phyloP scores from a whole-genome alignment of 2,888 invertebrate genomes.

The Petrolisthes cinctipes region DNA sequence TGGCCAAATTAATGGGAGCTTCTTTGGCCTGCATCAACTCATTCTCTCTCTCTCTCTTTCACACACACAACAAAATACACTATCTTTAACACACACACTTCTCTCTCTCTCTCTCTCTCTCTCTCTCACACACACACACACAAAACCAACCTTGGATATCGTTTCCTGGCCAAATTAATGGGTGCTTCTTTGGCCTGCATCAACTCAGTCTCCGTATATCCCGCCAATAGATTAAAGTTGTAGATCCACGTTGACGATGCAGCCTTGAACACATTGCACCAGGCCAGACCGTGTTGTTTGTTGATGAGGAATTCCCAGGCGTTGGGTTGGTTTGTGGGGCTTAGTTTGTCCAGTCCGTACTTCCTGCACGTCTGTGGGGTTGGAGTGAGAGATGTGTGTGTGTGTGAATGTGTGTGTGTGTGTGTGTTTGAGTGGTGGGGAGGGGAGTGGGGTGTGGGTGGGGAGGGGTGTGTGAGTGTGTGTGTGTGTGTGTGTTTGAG shows the following conservation, averaged over 20 bases:
- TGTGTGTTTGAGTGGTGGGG: no score
- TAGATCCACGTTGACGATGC: conserved; percentile 65
- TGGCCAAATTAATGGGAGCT: no score
- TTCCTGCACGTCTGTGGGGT: conserved; percentile 51
- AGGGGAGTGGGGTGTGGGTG: no score
- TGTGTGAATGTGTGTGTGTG: no score
- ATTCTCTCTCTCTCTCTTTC: no score
- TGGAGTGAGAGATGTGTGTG: no score
- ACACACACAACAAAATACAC: no score
- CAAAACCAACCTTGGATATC: conserved; percentile 50
- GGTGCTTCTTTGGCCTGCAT: conserved; percentile 63
- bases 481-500: no score
- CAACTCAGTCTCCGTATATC: conserved; percentile 54
- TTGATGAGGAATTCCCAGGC: conserved; percentile 64
- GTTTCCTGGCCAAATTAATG: conserved; percentile 55
- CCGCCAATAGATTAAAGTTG: conserved; percentile 64
- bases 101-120: no score
- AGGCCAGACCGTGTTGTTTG: conserved; percentile 45
- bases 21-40: no score
- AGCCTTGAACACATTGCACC: conserved; percentile 65
- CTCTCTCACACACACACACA: not conserved
- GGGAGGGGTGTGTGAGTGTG: no score
- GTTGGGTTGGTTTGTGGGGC: conserved; percentile 52
- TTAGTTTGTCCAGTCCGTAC: conserved; percentile 42
- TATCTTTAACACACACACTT: no score